Percentiles rank a stretch among this genome's conserved stretches.
Conservation (phyloP, 2,797 vertebrate species). For the Poeciliopsis turneri region DNA sequence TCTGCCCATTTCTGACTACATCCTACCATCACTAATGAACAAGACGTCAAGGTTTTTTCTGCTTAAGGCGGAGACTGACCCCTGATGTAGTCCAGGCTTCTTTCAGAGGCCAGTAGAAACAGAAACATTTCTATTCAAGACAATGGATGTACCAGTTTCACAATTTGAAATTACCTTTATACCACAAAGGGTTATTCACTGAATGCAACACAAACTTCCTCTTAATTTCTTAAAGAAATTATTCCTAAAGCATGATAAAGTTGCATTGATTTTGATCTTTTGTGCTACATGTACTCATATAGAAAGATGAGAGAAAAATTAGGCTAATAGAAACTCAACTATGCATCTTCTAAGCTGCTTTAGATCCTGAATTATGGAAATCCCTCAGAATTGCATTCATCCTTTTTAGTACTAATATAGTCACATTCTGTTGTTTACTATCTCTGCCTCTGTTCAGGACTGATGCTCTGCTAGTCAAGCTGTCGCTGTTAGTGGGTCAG, state of each 20-base stretch:
- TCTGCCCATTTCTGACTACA: not conserved
- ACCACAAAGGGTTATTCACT: too few species aligned
- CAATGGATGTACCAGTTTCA: not conserved
- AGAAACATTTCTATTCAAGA: not conserved
- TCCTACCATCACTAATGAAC: not conserved
- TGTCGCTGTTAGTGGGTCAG: conserved; percentile 90
- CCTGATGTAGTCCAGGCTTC: not conserved
- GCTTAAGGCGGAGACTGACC: not conserved
- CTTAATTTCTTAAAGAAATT: not conserved
- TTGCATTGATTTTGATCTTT: not conserved
- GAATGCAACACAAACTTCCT: not conserved
- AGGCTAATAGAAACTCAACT: not conserved
- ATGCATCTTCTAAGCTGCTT: not conserved
- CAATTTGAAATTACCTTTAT: too few species aligned
- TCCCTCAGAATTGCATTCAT: not conserved
- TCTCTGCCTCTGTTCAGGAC: conserved; percentile 79
- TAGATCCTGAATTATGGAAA: not conserved
- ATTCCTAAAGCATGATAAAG: not conserved
- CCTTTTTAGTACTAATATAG: not conserved
- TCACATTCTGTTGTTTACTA: not conserved
- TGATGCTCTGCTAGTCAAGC: conserved; percentile 87
- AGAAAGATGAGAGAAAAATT: not conserved
- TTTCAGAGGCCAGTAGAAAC: not conserved
- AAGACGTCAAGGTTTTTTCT: not conserved
- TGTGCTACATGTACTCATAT: not conserved